A percentile compares a stretch with the other conserved stretches of the same genome.
These are phyloP conservation scores for Ammodytes marinus DNA, from an alignment of 2,113 vertebrate genomes.

Conservation along the genomic window DNA sequence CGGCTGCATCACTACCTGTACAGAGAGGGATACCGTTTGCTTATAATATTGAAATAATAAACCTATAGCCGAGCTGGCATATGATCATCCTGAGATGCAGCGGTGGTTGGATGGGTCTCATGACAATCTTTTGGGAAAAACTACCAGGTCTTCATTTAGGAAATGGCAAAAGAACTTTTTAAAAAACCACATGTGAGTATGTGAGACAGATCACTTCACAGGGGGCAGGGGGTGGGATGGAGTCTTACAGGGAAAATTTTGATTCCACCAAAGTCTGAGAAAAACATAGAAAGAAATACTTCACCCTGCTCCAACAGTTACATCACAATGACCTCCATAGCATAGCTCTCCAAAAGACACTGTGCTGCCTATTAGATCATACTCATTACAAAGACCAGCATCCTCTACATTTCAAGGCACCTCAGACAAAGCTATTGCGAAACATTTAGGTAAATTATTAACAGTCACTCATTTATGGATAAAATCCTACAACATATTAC, in stretches of 20 bases:
- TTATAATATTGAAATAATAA: constrained; percentile 16
- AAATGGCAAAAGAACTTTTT: constrained; percentile 60
- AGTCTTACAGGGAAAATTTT: constrained; percentile 73
- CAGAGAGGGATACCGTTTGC: constrained; percentile 1
- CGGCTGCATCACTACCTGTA: background rate
- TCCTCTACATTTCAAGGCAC: background rate
- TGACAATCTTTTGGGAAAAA: constrained; percentile 52
- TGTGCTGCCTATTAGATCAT: constrained; percentile 1
- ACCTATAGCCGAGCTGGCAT: constrained; percentile 18
- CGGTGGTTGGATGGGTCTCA: constrained; percentile 40
- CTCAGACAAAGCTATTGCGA: constrained; percentile 13
- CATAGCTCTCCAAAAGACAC: background rate
- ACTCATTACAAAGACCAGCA: background rate
- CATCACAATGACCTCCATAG: constrained; percentile 39
- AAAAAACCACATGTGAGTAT: constrained; percentile 42
- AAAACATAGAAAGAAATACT: constrained; percentile 80
- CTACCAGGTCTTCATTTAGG: constrained; percentile 64
- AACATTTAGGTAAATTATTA: constrained; percentile 37
- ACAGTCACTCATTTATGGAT: constrained; percentile 22
- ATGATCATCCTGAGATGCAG: constrained; percentile 44
- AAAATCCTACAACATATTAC: constrained; percentile 26
- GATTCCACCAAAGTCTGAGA: constrained; percentile 87
- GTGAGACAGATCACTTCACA: constrained; percentile 25
- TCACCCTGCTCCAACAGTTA: constrained; percentile 47
- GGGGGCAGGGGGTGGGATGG: constrained; percentile 10